These are phyloP conservation scores for Mesocentrotus franciscanus DNA, from an alignment of 53 echinoderm and acorn worm species.

Conservation along the genomic window DNA sequence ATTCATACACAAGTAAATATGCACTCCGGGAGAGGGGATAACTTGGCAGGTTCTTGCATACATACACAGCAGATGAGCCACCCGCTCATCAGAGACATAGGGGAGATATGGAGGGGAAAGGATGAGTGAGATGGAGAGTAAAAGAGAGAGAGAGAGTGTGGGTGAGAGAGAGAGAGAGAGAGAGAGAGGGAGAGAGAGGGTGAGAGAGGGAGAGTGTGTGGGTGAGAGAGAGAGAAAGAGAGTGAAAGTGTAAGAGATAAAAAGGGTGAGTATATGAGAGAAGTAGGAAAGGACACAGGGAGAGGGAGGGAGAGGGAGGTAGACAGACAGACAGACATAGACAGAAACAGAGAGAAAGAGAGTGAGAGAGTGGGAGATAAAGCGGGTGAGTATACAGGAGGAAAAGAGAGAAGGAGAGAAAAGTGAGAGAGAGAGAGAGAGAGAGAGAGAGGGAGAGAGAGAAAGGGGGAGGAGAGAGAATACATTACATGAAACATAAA, in stretches of 20 bases:
- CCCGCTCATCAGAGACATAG: neutral
- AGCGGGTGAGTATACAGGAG: neutral
- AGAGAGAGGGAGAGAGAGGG: neutral
- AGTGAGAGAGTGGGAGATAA: neutral
- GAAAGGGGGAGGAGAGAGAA: neutral
- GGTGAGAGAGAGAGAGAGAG: neutral
- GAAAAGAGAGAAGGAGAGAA: neutral
- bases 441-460: neutral
- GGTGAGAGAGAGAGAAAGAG: neutral
- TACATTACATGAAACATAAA: neutral
- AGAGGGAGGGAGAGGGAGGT: neutral
- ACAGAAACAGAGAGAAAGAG: neutral
- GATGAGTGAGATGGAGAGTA: neutral
- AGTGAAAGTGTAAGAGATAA: neutral
- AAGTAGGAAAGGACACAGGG: neutral
- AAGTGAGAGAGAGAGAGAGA: neutral
- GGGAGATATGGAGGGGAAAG: neutral
- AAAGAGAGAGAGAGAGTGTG: neutral
- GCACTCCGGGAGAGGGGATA: conserved; percentile 25
- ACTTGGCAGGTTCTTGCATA: neutral
- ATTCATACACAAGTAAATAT: conserved; percentile 32
- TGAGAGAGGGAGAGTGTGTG: neutral
- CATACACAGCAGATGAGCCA: conserved; percentile 25
- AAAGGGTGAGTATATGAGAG: too few species aligned
- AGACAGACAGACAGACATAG: neutral